phyloP scores from a whole-genome alignment of 2,888 invertebrate species.

The Luperina nickerlii region DNA sequence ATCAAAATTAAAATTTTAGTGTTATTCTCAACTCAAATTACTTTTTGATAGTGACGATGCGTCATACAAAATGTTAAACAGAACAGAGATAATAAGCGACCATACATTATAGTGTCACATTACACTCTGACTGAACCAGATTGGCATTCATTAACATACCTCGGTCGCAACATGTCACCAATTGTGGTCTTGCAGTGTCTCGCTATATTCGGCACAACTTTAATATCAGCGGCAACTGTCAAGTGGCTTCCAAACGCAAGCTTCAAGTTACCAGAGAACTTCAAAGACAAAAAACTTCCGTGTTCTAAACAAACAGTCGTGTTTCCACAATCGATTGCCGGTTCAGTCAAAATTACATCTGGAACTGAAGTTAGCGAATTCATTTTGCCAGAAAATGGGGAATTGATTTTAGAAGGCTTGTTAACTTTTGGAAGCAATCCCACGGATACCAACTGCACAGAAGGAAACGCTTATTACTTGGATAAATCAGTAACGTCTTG shows the following conservation, averaged over 20 bases:
- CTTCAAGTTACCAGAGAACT: constrained; percentile 81
- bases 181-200: constrained; percentile 42
- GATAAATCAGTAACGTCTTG: constrained; percentile 79
- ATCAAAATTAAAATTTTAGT: constrained; percentile 44
- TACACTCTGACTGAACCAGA: constrained; percentile 69
- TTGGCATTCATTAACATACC: constrained; percentile 73
- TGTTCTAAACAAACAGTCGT: constrained; percentile 84
- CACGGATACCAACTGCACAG: constrained; percentile 74
- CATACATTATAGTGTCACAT: constrained; percentile 76
- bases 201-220: constrained; percentile 60
- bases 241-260: constrained; percentile 84
- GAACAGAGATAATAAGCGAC: constrained; percentile 19
- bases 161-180: constrained; percentile 61
- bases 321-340: constrained; percentile 78
- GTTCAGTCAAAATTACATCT: constrained; percentile 73
- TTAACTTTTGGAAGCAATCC: constrained; percentile 75
- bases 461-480: constrained; percentile 77
- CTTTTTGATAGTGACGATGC: constrained; percentile 15
- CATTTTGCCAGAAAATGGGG: constrained; percentile 84
- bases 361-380: constrained; percentile 75
- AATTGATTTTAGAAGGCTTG: constrained; percentile 78
- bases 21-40: constrained; percentile 58
- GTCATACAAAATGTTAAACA: background rate
- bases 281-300: constrained; percentile 79
- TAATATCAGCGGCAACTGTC: constrained; percentile 75